A percentile compares a stretch with the other conserved stretches of the same genome.
phyloP scores from a whole-genome alignment of 2,113 vertebrate species.

The Petrocephalus zakoni region DNA sequence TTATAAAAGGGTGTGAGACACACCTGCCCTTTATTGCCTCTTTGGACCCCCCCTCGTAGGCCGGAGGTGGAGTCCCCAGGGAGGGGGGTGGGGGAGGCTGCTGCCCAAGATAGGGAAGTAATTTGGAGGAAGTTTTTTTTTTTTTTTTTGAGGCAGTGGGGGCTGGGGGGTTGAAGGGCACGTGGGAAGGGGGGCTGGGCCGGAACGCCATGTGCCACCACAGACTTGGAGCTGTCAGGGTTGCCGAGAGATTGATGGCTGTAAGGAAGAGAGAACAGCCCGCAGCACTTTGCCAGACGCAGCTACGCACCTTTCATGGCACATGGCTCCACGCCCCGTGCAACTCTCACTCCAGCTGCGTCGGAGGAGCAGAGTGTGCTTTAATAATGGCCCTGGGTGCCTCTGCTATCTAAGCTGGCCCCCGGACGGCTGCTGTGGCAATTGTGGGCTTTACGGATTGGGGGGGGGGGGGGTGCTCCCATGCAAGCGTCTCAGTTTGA shows the following conservation, averaged over 20 bases:
- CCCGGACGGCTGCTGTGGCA: slow-evolving; percentile 33
- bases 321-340: not conserved
- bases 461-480: slow-evolving; percentile 34
- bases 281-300: slow-evolving; percentile 21
- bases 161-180: slow-evolving; percentile 34
- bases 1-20: not conserved
- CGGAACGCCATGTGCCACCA: slow-evolving; percentile 30
- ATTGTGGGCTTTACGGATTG: slow-evolving; percentile 44
- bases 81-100: not conserved
- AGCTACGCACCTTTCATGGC: not conserved
- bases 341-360: slow-evolving; percentile 7
- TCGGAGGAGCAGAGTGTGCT: slow-evolving; percentile 13
- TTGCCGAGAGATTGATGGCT: slow-evolving; percentile 50
- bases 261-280: slow-evolving; percentile 48
- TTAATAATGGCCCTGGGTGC: slow-evolving; percentile 31
- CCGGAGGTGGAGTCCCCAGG: not conserved
- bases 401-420: slow-evolving; percentile 25
- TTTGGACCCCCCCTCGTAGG: not conserved
- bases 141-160: slow-evolving; percentile 23
- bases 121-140: slow-evolving; percentile 22
- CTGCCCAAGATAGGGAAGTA: not conserved
- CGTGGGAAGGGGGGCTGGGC: not conserved
- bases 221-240: slow-evolving; percentile 53
- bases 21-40: slow-evolving; percentile 16
- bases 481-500: not conserved